Evolutionary conservation across 2,113 vertebrate genomes (phyloP).

Genomic region (Neoarius graeffei): DNA sequence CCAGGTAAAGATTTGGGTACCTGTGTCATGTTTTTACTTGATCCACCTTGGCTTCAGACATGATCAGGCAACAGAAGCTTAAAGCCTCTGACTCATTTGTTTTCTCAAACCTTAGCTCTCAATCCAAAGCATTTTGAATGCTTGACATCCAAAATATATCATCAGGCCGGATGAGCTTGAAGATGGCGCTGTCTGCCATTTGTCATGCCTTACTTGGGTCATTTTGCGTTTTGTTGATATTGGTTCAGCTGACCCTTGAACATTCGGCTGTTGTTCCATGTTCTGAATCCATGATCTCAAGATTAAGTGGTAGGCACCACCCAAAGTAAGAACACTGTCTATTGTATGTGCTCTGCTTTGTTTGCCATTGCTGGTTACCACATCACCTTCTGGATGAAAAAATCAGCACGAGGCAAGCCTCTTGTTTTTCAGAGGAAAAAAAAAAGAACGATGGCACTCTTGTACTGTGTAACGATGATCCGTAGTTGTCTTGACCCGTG

Average conservation of each 20-base stretch:
- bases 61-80: background rate
- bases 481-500: background rate
- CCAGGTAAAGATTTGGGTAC: background rate
- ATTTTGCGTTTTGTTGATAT: background rate
- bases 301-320: background rate
- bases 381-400: background rate
- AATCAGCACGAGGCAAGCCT: background rate
- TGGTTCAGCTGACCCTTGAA: background rate
- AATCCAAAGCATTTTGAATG: background rate
- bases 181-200: background rate
- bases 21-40: background rate
- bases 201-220: background rate
- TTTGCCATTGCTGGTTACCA: background rate
- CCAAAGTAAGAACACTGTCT: slow-evolving; percentile 6
- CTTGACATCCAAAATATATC: background rate
- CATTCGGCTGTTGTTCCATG: background rate
- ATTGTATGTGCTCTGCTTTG: background rate
- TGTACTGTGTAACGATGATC: background rate
- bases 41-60: background rate
- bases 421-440: background rate
- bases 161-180: background rate
- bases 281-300: background rate
- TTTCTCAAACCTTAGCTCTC: background rate
- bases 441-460: too few relatives aligned
- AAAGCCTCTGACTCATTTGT: slow-evolving; percentile 4